Base-by-base conservation (phyloP, 1,140 invertebrate genomes). In the Drosophila repletoides region DNA sequence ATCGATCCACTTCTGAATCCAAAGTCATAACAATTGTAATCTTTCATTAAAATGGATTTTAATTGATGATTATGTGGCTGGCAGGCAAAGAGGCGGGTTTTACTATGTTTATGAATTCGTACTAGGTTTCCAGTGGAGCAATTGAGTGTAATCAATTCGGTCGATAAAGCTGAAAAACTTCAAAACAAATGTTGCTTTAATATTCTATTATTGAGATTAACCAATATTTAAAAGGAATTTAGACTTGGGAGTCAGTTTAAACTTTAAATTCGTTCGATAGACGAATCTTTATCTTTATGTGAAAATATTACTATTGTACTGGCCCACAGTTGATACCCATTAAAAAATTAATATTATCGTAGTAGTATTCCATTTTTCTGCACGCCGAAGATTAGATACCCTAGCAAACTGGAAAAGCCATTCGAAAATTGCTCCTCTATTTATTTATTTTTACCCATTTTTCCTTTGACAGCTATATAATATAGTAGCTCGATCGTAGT, bases 61-160 rank as follows among this genome's bases (percentile, higher is more conserved):
- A 65, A 58, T 58, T 58, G 61, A 41, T 17, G 36, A 46, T 29
- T 63, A 28, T 6, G 28, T n/a, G n/a, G n/a, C n/a, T 29, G 28
- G 5, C 21, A 14, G 21, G 9, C 5, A n/a, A n/a, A n/a, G n/a
- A n/a, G n/a, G n/a, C n/a, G n/a, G n/a, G 21, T 24, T 51, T 58
- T 49, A 49, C 53, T 49, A 46, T 58, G 31, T 65, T 65, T 65
- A 65, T 65, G 53, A 24, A 59, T 65, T 65, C 34, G 61, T 19
- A 65, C 61, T 7, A 59, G 33, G 24, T 48, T 10, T 10, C 17
- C 41, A 31, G 14, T 7, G 3, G 6, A 1, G 14, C 12, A 26
- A 17, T 14, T n/a, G 17, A n/a, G 4, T 3, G 19, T 40, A 21
- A 40, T 17, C 17, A 14, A 40, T n/a, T 9, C 12, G 7, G 3